Evolutionary conservation across 2,888 invertebrate genomes (phyloP).

Genomic region (Orchesellides sinensis): DNA sequence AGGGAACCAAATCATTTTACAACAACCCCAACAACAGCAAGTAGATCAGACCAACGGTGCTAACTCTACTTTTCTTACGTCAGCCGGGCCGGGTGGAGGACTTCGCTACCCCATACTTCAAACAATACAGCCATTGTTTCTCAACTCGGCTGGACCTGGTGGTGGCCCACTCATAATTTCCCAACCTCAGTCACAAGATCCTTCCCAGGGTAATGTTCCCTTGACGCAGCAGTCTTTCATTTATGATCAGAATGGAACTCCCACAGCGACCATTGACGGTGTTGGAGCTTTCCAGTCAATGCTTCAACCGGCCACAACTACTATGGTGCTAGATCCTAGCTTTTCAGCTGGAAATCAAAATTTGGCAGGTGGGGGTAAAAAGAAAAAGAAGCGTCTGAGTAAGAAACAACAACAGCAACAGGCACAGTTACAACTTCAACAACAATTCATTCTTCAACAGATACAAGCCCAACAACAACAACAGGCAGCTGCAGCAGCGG

Average conservation of each 20-base stretch:
- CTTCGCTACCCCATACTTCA: slow-evolving; percentile 73
- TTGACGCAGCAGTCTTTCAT: slow-evolving; percentile 72
- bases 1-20: slow-evolving; percentile 60
- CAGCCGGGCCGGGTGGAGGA: slow-evolving; percentile 23
- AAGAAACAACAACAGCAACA: slow-evolving; percentile 76
- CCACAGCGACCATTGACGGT: slow-evolving; percentile 63
- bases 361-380: slow-evolving; percentile 67
- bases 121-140: slow-evolving; percentile 73
- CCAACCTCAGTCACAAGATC: slow-evolving; percentile 64
- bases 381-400: slow-evolving; percentile 72
- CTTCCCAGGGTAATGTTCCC: slow-evolving; percentile 32
- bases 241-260: slow-evolving; percentile 67
- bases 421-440: slow-evolving; percentile 76
- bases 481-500: slow-evolving; percentile 62
- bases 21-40: slow-evolving; percentile 35
- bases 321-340: slow-evolving; percentile 74
- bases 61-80: slow-evolving; percentile 63
- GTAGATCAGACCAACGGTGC: slow-evolving; percentile 49
- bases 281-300: slow-evolving; percentile 63
- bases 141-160: slow-evolving; percentile 69
- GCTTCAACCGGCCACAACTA: slow-evolving; percentile 65
- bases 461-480: slow-evolving; percentile 75
- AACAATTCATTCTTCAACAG: slow-evolving; percentile 73
- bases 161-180: slow-evolving; percentile 72
- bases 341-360: slow-evolving; percentile 68